Percentiles rank a stretch among this genome's conserved stretches.
Conservation (phyloP, 2,797 vertebrate genomes). For the Sebastes goodei region DNA sequence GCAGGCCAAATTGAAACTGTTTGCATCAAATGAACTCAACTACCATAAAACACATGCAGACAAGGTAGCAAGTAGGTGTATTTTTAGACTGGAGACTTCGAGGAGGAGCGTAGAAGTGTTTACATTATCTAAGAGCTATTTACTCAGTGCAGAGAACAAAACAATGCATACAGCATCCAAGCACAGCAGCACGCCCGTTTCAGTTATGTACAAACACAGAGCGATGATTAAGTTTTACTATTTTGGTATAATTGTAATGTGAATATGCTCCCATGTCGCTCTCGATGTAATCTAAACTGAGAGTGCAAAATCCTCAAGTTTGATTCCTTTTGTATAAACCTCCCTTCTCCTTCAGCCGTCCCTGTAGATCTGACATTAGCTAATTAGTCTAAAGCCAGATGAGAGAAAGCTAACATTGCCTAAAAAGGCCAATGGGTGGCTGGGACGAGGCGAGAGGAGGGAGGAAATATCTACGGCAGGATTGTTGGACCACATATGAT, state of each 20-base stretch:
- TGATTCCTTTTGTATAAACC: constrained; percentile 45
- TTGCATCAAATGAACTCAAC: constrained; percentile 17
- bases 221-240: not conserved
- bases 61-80: constrained; percentile 16
- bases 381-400: constrained; percentile 67
- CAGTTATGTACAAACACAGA: not conserved
- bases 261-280: not conserved
- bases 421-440: constrained; percentile 76
- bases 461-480: constrained; percentile 38
- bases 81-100: constrained; percentile 28
- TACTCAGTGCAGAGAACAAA: not conserved
- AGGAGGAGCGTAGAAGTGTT: constrained; percentile 12
- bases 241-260: not conserved
- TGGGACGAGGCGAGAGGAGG: constrained; percentile 40
- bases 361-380: constrained; percentile 53
- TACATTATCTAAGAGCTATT: constrained; percentile 22
- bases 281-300: not conserved
- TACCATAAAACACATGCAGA: constrained; percentile 6
- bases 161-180: constrained; percentile 4
- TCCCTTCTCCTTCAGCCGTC: constrained; percentile 34
- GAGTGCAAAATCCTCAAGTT: constrained; percentile 2
- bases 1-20: not conserved
- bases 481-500: constrained; percentile 68
- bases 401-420: constrained; percentile 77
- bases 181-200: not conserved